Percentiles rank a stretch among this genome's conserved stretches.
phyloP scores from a whole-genome alignment of 1,140 invertebrate species.

The Forficula auricularia region DNA sequence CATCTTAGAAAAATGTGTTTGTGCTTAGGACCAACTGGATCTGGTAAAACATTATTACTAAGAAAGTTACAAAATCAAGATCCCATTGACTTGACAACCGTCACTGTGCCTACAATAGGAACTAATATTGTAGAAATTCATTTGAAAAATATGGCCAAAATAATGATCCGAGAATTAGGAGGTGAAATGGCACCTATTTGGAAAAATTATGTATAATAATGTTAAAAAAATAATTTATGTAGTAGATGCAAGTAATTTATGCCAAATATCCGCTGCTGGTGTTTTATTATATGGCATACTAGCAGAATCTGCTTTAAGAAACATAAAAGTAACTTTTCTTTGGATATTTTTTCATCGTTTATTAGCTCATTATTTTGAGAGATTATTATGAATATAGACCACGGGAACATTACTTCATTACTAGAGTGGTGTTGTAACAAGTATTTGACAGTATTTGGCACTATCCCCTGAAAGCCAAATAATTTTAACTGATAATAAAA shows the following conservation, averaged over 20 bases:
- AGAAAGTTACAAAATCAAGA: conserved; percentile 47
- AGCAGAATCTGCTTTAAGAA: conserved; percentile 43
- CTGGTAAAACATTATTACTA: conserved; percentile 63
- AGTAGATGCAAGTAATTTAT: conserved; percentile 58
- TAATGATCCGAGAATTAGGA: conserved; percentile 44
- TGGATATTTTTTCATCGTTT: background rate
- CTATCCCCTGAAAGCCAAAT: too few species aligned
- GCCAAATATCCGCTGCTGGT: conserved; percentile 62
- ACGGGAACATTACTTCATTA: too few species aligned
- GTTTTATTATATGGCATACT: conserved; percentile 53
- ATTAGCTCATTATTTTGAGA: too few species aligned
- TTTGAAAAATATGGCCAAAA: conserved; percentile 11
- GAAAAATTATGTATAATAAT: conserved; percentile 48
- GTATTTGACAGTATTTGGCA: too few species aligned
- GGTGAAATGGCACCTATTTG: conserved; percentile 62
- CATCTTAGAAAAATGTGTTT: conserved; percentile 26
- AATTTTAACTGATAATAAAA: too few species aligned
- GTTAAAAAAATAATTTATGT: conserved; percentile 56
- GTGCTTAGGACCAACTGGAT: conserved; percentile 55
- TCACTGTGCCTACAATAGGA: conserved; percentile 57
- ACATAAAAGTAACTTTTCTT: conserved; percentile 33
- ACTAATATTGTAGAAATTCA: conserved; percentile 49
- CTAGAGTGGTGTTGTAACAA: too few species aligned
- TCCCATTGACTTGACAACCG: conserved; percentile 47
- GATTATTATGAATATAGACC: too few species aligned